Evolutionary conservation across 2,797 vertebrate species (phyloP).

Genomic region (Dendrocincla tyrannina): DNA sequence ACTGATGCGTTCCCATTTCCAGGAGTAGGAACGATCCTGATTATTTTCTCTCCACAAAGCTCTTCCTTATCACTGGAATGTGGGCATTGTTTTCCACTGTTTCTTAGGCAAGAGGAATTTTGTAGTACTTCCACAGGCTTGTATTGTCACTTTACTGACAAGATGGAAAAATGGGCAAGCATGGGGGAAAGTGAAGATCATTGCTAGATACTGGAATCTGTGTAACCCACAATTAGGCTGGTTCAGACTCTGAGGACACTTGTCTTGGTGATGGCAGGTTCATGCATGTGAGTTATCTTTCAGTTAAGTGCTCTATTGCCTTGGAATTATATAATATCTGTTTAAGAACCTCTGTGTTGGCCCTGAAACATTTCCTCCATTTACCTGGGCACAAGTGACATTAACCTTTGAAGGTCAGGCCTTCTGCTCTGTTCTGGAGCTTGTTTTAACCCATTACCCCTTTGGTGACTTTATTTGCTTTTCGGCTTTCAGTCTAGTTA

Average conservation of each 20-base stretch:
- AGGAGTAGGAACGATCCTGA: neutral
- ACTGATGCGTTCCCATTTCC: neutral
- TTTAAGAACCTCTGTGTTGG: neutral
- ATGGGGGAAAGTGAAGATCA: neutral
- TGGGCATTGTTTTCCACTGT: neutral
- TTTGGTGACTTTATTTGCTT: conserved; percentile 45
- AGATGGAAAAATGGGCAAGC: neutral
- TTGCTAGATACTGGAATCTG: neutral
- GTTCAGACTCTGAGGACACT: neutral
- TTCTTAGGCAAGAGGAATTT: neutral
- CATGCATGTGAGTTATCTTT: neutral
- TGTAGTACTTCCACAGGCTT: neutral
- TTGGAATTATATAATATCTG: neutral
- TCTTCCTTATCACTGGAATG: neutral
- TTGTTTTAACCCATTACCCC: conserved; percentile 51
- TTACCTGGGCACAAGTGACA: neutral
- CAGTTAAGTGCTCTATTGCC: neutral
- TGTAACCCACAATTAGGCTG: neutral
- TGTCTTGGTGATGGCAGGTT: neutral
- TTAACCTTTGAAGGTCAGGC: conserved; percentile 64
- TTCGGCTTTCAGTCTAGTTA: neutral
- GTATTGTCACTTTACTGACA: neutral
- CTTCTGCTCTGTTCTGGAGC: conserved; percentile 6
- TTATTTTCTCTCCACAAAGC: neutral
- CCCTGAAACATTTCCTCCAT: neutral